Evolutionary conservation across 2,113 vertebrate genomes (phyloP).

Genomic region (Malurus cyaneus): DNA sequence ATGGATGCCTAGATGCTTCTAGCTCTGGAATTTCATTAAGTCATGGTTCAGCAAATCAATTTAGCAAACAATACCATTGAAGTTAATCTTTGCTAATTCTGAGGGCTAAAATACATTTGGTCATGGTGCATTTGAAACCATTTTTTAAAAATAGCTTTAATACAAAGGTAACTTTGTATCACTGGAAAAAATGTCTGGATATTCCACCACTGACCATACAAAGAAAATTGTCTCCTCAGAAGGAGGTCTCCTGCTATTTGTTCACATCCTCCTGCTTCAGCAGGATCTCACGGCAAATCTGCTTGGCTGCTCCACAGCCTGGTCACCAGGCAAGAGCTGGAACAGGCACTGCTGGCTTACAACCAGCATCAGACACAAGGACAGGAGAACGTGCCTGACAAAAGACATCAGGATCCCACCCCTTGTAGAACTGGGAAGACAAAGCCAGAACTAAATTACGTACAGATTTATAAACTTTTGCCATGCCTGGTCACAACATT

Average conservation of each 20-base stretch:
- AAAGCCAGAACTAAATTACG: neutral
- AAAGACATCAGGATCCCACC: neutral
- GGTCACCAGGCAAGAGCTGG: neutral
- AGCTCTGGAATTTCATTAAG: neutral
- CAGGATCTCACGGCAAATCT: neutral
- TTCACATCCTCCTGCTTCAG: neutral
- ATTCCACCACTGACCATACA: neutral
- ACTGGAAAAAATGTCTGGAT: neutral
- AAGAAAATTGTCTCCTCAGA: neutral
- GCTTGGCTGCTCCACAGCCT: neutral
- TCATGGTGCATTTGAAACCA: neutral
- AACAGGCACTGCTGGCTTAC: rapidly evolving
- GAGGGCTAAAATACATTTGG: neutral
- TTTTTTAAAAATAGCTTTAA: neutral
- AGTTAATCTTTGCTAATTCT: neutral
- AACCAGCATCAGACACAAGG: neutral
- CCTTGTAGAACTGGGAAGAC: neutral
- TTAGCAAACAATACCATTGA: neutral
- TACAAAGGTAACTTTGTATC: neutral
- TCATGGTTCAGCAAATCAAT: neutral
- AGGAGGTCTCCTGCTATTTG: neutral
- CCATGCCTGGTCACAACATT: neutral
- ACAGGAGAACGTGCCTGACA: neutral
- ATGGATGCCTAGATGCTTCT: neutral
- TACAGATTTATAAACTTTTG: neutral